A percentile compares a stretch with the other conserved stretches of the same genome.
phyloP scores from a whole-genome alignment of 2,797 vertebrate genomes.

The Thaleichthys pacificus region DNA sequence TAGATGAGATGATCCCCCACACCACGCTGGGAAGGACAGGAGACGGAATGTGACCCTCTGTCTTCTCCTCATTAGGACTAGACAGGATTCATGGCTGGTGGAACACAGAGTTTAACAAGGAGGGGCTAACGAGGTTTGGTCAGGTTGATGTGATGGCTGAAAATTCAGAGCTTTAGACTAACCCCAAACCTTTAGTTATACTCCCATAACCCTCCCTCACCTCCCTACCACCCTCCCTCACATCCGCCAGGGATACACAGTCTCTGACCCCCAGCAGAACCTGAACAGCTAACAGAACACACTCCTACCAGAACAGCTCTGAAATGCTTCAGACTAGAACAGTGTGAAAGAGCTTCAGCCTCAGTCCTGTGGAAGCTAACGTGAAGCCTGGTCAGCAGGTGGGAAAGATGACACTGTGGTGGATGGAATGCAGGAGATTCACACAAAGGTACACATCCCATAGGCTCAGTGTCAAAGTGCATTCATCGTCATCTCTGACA shows the following conservation, averaged over 20 bases:
- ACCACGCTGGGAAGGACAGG: conserved; percentile 27
- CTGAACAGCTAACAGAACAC: conserved; percentile 47
- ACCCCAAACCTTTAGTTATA: too few species aligned
- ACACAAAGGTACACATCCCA: conserved; percentile 70
- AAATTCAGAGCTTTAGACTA: too few species aligned
- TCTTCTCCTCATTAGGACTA: background rate
- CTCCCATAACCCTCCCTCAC: too few species aligned
- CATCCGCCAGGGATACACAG: conserved; percentile 28
- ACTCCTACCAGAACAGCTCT: conserved; percentile 37
- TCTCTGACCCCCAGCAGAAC: too few species aligned
- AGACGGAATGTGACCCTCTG: background rate
- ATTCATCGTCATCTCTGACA: conserved; percentile 68
- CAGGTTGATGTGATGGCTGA: too few species aligned
- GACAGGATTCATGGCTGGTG: too few species aligned
- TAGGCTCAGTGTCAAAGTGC: conserved; percentile 80
- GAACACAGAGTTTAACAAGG: too few species aligned
- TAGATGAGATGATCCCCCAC: conserved; percentile 41
- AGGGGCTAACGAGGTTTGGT: too few species aligned
- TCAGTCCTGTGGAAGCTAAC: background rate
- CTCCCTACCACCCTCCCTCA: background rate
- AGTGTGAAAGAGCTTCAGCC: conserved; percentile 47
- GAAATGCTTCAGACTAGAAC: conserved; percentile 62
- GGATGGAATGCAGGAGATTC: conserved; percentile 77
- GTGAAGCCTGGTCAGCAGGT: background rate
- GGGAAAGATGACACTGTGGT: conserved; percentile 67